phyloP scores from a whole-genome alignment of 2,797 vertebrate genomes.

The Poecile montanus region DNA sequence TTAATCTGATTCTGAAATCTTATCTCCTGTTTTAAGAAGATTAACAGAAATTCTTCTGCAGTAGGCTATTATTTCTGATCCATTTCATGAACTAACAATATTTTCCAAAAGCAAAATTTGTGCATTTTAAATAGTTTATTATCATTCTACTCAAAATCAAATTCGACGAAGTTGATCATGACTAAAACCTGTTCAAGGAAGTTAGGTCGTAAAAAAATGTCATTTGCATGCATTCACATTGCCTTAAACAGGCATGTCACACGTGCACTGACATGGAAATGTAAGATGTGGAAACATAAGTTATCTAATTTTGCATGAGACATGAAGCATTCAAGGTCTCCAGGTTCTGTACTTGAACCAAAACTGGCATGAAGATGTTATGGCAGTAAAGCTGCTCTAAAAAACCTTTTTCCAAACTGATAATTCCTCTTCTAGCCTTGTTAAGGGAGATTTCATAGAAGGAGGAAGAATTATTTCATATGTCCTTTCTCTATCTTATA shows the following conservation, averaged over 20 bases:
- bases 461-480: neutral
- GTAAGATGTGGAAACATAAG: neutral
- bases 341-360: neutral
- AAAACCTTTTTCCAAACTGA: neutral
- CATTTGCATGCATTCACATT: neutral
- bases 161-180: neutral
- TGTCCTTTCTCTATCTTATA: neutral
- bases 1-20: conserved; percentile 64
- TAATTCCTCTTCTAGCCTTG: neutral
- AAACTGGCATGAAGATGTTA: neutral
- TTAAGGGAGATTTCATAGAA: neutral
- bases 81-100: conserved; percentile 3
- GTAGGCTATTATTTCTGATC: conserved; percentile 37
- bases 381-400: neutral
- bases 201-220: neutral
- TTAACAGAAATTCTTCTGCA: conserved; percentile 44
- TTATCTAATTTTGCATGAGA: neutral
- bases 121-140: conserved; percentile 14
- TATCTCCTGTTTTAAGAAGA: conserved; percentile 52
- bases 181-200: neutral
- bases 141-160: conserved; percentile 21
- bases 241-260: neutral
- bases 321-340: neutral
- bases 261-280: neutral
- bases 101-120: conserved; percentile 2